Evolutionary conservation across 2,113 vertebrate species (phyloP).

Genomic region (Globicephala melas): DNA sequence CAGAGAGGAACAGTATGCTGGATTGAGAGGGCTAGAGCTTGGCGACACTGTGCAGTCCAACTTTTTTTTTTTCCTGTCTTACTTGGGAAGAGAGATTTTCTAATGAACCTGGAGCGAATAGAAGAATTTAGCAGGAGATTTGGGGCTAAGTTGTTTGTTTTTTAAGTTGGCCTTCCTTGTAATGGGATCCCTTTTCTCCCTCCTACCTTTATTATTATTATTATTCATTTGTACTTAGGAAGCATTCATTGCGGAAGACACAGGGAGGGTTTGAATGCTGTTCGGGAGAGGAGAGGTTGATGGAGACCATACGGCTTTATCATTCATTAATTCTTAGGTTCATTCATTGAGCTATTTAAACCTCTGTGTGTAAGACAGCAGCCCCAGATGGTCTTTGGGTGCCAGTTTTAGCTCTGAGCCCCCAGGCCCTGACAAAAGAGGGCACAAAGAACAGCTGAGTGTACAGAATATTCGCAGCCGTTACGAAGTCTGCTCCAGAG

Average conservation of each 20-base stretch:
- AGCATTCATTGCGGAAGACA: constrained; percentile 73
- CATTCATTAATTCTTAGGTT: constrained; percentile 82
- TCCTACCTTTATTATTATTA: neutral
- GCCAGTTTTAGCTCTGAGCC: constrained; percentile 72
- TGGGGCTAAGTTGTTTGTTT: constrained; percentile 25
- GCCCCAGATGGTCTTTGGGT: constrained; percentile 83
- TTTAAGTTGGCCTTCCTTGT: constrained; percentile 1
- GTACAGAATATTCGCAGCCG: constrained; percentile 74
- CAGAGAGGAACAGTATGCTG: neutral
- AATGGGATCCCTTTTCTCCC: neutral
- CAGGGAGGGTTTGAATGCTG: constrained; percentile 75
- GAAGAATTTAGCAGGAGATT: constrained; percentile 39
- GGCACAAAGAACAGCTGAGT: constrained; percentile 75
- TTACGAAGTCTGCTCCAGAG: constrained; percentile 43
- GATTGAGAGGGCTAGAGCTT: neutral
- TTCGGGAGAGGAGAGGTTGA: constrained; percentile 72
- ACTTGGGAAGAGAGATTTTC: neutral
- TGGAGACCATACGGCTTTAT: constrained; percentile 77
- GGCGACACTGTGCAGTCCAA: neutral
- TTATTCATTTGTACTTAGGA: constrained; percentile 61
- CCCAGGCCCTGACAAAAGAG: constrained; percentile 76
- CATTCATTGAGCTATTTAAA: constrained; percentile 83
- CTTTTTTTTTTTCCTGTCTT: neutral
- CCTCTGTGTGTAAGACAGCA: constrained; percentile 78
- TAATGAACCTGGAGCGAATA: neutral